Evolutionary conservation across 2,888 invertebrate species (phyloP), one percentile per base, ranked within the genome.

Genomic region (Torymus aiolomorphi): DNA sequence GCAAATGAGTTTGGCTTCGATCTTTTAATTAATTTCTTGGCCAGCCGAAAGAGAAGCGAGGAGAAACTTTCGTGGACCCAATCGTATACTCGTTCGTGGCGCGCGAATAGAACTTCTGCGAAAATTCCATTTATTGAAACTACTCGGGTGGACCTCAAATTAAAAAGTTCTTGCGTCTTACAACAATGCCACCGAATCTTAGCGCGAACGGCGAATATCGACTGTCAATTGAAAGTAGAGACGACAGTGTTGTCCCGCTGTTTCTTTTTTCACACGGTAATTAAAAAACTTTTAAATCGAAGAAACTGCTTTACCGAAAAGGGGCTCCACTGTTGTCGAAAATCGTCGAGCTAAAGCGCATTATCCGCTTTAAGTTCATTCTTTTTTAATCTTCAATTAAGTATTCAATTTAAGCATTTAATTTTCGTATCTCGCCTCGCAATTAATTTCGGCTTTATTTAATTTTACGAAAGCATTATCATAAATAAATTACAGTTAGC

Each of bases 81-180:
- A 54, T 31, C 71, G 70, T 42, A 42, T 42, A 42, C 20, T 8
- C 24, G 18, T 18, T 42, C 5, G 5, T 8, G 5, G 8, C 16
- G 51, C 16, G 31, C 65, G 18, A 16, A 20, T 18, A 14, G 54
- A 77, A 65, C 56, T 63, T 57, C 51, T 18, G 13, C 51, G 18
- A 56, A 51, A 71, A 77, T 65, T 77, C 57, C 65, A 65, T 49
- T 54, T 69, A 76, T 71, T 71, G 71, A 70, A 71, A 52, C 65
- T 71, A 56, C 49, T 4, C 14, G 11, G 2, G 20, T n/a, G 8
- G 20, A 42, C 12, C 52, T 18, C 52, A 24, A 72, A 72, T 78
- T 78, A 61, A 72, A 78, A 72, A 65, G 59, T 78, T 78, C 51
- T 52, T n/a, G 31, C 66, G 20, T 18, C 52, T 57, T 65, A 59